Percentiles rank a stretch among this genome's conserved stretches.
Evolutionary conservation across 2,113 vertebrate species (phyloP).

Genomic region (Scalopus aquaticus): DNA sequence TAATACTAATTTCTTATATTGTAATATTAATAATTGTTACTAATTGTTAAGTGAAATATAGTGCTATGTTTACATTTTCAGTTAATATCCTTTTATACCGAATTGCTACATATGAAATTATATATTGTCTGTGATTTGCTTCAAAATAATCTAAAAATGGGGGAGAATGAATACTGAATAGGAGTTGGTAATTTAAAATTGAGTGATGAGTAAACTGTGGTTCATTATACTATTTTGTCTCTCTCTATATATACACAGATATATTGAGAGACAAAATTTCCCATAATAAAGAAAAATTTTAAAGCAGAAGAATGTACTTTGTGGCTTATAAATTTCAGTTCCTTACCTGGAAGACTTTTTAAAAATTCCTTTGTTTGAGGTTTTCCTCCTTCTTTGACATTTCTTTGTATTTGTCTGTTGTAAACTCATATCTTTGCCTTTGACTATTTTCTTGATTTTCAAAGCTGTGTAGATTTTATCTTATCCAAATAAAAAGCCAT

Average conservation of each 20-base stretch:
- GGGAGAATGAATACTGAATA: not conserved
- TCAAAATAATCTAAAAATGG: not conserved
- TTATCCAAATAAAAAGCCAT: not conserved
- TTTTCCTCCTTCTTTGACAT: not conserved
- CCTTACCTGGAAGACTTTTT: not conserved
- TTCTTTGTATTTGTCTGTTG: not conserved
- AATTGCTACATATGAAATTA: not conserved
- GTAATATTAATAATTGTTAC: not conserved
- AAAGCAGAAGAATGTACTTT: not conserved
- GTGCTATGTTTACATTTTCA: not conserved
- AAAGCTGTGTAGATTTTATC: constrained; percentile 10
- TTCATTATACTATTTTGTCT: not conserved
- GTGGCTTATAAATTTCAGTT: not conserved
- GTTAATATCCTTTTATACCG: not conserved
- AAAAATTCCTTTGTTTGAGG: not conserved
- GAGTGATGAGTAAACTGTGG: not conserved
- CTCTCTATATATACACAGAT: not conserved
- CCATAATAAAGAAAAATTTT: not conserved
- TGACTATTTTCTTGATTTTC: constrained; percentile 5
- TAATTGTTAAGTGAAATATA: not conserved
- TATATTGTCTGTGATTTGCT: not conserved
- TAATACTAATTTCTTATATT: not conserved
- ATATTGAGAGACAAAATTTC: not conserved
- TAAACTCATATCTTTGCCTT: not conserved
- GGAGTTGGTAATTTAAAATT: not conserved